phyloP scores from a whole-genome alignment of 2,797 vertebrate species.

The Sebastes kiyomatsui region DNA sequence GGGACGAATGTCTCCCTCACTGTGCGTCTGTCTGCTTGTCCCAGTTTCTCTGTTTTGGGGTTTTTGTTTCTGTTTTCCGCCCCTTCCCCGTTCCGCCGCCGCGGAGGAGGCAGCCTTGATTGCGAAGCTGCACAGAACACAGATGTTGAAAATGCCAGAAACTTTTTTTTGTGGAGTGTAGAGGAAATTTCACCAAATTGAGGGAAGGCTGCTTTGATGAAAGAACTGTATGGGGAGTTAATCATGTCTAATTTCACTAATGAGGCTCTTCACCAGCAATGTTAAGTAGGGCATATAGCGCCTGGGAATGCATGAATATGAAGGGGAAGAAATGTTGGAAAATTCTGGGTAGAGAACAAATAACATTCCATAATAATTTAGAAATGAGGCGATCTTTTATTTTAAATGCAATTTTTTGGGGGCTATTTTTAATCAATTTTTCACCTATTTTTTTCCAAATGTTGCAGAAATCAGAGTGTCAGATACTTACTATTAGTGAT shows the following conservation, averaged over 20 bases:
- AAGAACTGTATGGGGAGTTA: constrained; percentile 44
- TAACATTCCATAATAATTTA: neutral
- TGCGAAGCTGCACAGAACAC: neutral
- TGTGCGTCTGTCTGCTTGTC: neutral
- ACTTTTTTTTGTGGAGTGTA: constrained; percentile 29
- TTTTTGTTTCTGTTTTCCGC: neutral
- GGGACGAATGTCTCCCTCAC: constrained; percentile 1
- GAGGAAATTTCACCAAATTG: constrained; percentile 43
- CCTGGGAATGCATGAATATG: constrained; percentile 15
- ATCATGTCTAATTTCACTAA: constrained; percentile 61
- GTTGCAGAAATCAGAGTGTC: neutral
- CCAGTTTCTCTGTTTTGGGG: constrained; percentile 2
- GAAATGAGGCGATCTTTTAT: neutral
- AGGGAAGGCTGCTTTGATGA: constrained; percentile 52
- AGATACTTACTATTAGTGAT: neutral
- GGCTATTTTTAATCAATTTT: neutral
- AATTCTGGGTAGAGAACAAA: neutral
- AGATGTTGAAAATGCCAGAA: constrained; percentile 34
- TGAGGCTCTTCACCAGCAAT: constrained; percentile 48
- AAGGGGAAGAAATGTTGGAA: neutral
- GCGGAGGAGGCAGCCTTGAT: constrained; percentile 16
- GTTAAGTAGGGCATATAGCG: constrained; percentile 37
- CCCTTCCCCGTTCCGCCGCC: neutral
- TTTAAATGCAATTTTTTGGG: neutral
- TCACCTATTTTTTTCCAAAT: neutral